These are phyloP conservation scores for Ceuthmochares aereus DNA, from an alignment of 2,113 vertebrate genomes.

Conservation along the genomic window DNA sequence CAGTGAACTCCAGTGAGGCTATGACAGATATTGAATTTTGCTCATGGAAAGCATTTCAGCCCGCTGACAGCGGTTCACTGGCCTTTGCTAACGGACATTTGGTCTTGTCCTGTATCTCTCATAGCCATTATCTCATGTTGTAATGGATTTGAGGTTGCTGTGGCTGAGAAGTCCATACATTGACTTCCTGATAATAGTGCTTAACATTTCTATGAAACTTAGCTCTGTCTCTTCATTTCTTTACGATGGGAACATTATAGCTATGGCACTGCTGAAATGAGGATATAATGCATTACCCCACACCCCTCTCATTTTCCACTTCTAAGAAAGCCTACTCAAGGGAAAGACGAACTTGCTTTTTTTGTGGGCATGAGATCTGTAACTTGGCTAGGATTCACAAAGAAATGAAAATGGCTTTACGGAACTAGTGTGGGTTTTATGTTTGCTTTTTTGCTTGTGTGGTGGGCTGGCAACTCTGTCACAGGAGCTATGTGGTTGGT, in stretches of 20 bases:
- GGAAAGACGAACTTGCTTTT: background rate
- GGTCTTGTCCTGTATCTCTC: background rate
- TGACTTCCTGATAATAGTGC: conserved; percentile 4
- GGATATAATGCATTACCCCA: background rate
- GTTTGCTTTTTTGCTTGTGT: background rate
- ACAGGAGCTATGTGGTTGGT: background rate
- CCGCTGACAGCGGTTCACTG: background rate
- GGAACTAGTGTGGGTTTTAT: background rate
- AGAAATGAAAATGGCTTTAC: background rate
- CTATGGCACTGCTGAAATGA: background rate
- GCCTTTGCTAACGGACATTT: conserved; percentile 4
- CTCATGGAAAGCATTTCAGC: background rate
- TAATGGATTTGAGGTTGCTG: conserved; percentile 16
- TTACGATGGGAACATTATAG: background rate
- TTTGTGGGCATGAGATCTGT: background rate
- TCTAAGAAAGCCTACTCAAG: background rate
- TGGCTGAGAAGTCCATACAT: background rate
- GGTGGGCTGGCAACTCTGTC: background rate
- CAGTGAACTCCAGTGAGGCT: background rate
- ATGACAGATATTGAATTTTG: background rate
- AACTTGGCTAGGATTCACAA: background rate
- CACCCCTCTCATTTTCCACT: background rate
- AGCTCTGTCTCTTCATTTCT: background rate
- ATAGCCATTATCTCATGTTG: background rate
- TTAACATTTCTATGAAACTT: background rate